Percentiles rank a stretch among this genome's conserved stretches.
Conservation (phyloP, 92 coral and sea anemone genomes). For the Metridium senile region DNA sequence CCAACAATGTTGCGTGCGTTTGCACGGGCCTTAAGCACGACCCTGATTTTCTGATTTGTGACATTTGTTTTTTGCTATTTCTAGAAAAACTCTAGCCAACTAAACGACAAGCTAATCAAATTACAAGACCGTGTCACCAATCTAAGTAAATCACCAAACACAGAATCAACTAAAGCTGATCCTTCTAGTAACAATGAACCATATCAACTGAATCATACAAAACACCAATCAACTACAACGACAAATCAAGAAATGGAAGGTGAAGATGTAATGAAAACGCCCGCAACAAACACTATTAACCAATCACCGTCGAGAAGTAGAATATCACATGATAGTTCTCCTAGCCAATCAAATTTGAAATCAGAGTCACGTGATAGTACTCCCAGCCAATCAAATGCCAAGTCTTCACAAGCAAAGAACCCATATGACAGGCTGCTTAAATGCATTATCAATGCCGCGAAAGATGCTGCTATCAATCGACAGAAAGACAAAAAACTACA, state of each 20-base stretch:
- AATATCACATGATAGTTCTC: not conserved
- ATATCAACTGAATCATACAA: not conserved
- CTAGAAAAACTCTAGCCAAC: conserved; percentile 2
- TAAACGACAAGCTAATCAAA: conserved; percentile 3
- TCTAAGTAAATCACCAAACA: not conserved
- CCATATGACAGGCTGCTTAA: conserved; percentile 12
- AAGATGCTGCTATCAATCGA: conserved; percentile 11
- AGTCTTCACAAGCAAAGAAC: not conserved
- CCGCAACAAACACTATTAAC: not conserved
- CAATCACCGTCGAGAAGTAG: conserved; percentile 3
- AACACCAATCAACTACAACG: not conserved
- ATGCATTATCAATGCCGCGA: conserved; percentile 10
- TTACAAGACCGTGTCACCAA: conserved; percentile 22
- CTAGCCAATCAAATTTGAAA: not conserved
- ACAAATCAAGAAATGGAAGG: not conserved
- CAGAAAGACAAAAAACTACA: not conserved
- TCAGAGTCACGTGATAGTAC: conserved; percentile 3
- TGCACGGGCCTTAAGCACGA: too few relatives aligned
- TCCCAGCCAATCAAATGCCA: conserved; percentile 22
- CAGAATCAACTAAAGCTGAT: not conserved
- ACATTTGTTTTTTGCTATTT: conserved; percentile 4
- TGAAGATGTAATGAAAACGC: not conserved
- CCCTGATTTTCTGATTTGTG: too few relatives aligned
- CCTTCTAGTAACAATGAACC: not conserved
- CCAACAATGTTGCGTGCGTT: too few relatives aligned